These are phyloP conservation scores for Myxocyprinus asiaticus DNA, from an alignment of 2,113 vertebrate species.

Conservation along the genomic window DNA sequence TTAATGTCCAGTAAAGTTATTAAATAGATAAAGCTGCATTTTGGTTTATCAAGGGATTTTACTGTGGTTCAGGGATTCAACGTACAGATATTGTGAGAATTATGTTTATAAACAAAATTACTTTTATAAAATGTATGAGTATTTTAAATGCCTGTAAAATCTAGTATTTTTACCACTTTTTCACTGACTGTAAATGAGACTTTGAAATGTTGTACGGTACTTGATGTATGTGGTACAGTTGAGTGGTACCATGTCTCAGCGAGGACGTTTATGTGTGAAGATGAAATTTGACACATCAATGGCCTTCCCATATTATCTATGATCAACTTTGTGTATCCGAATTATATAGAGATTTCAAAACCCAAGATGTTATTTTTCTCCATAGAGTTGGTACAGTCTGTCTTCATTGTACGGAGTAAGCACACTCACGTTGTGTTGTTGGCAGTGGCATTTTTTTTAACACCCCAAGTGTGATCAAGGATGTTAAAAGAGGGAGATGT, in stretches of 20 bases:
- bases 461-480: too few relatives aligned
- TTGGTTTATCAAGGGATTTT: neutral
- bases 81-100: neutral
- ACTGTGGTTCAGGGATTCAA: neutral
- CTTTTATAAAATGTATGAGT: conserved; percentile 1
- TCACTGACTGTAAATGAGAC: neutral
- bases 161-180: conserved; percentile 7
- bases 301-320: too few relatives aligned
- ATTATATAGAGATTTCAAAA: too few relatives aligned
- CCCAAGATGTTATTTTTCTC: neutral
- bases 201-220: neutral
- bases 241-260: too few relatives aligned
- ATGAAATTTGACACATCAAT: too few relatives aligned
- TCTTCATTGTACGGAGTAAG: neutral
- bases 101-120: neutral
- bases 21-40: neutral
- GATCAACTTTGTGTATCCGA: too few relatives aligned
- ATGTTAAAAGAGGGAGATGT: too few relatives aligned
- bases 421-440: too few relatives aligned
- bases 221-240: neutral
- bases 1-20: neutral
- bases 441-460: too few relatives aligned
- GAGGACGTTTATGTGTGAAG: too few relatives aligned
- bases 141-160: neutral
- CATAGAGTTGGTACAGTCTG: neutral